Conservation (phyloP, 2,797 vertebrate species). For the Synanceia verrucosa region DNA sequence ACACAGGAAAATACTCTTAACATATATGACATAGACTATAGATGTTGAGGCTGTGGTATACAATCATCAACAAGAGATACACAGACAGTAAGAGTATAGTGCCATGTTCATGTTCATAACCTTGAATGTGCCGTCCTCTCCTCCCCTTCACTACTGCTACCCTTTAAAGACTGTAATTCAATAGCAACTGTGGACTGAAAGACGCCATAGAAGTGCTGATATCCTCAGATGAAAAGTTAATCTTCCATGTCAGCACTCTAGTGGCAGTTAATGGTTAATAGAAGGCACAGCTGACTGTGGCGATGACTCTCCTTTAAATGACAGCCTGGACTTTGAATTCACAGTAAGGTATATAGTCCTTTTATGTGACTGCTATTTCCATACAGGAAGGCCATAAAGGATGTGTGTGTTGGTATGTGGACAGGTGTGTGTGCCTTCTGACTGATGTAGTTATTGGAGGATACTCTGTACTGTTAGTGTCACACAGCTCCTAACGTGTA, state of each 20-base stretch:
- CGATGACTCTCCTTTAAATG: slow-evolving; percentile 21
- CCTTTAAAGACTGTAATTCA: slow-evolving; percentile 1
- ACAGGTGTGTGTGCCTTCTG: background rate
- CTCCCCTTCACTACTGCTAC: background rate
- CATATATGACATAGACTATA: background rate
- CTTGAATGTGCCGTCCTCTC: background rate
- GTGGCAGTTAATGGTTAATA: slow-evolving; percentile 73
- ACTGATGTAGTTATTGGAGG: background rate
- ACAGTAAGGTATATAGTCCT: slow-evolving; percentile 4
- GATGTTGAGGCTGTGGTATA: background rate
- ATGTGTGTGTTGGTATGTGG: background rate
- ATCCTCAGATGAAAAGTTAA: slow-evolving; percentile 46
- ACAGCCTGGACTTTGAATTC: slow-evolving; percentile 60
- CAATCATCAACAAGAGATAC: background rate
- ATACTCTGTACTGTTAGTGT: background rate
- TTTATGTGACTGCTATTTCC: background rate
- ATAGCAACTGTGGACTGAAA: background rate
- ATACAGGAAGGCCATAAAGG: background rate
- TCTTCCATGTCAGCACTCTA: slow-evolving; percentile 34
- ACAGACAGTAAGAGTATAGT: background rate
- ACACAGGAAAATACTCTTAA: background rate
- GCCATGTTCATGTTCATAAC: background rate
- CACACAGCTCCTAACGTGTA: background rate
- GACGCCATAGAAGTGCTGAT: slow-evolving; percentile 37
- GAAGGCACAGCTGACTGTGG: slow-evolving; percentile 35